Evolutionary conservation across 1,140 invertebrate species (phyloP).

Genomic region (Drosophila pallidifrons): DNA sequence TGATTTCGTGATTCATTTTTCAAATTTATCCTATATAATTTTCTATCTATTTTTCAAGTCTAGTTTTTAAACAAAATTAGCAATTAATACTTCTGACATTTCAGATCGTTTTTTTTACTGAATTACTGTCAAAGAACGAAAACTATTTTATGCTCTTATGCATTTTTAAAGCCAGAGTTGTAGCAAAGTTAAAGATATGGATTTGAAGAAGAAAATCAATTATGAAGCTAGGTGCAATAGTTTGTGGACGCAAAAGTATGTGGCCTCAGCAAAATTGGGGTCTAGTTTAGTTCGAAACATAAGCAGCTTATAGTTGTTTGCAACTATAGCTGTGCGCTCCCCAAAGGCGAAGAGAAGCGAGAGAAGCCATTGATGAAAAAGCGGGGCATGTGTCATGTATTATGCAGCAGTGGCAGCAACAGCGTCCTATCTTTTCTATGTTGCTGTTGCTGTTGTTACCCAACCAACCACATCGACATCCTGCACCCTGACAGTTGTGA

Average conservation of each 20-base stretch:
- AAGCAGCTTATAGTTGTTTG: slow-evolving; percentile 52
- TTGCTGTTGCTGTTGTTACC: not conserved
- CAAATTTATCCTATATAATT: too few species aligned
- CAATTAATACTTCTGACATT: too few species aligned
- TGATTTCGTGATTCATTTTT: too few species aligned
- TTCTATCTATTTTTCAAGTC: too few species aligned
- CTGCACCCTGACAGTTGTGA: slow-evolving; percentile 34
- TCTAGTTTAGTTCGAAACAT: slow-evolving; percentile 13
- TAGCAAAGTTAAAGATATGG: not conserved
- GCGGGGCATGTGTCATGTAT: slow-evolving; percentile 37
- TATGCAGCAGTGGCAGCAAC: slow-evolving; percentile 34
- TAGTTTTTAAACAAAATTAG: too few species aligned
- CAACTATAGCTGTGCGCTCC: not conserved
- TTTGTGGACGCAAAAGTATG: not conserved
- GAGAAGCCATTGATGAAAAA: slow-evolving; percentile 38
- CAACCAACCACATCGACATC: slow-evolving; percentile 10
- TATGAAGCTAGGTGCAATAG: slow-evolving; percentile 13
- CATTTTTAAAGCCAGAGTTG: too few species aligned
- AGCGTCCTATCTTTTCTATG: not conserved
- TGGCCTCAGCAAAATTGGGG: not conserved
- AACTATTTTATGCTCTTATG: too few species aligned
- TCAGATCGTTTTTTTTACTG: too few species aligned
- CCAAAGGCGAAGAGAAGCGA: not conserved
- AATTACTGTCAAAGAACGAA: too few species aligned
- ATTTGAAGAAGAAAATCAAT: slow-evolving; percentile 26